These are phyloP conservation scores for Drosophila mimetica DNA, from an alignment of 2,888 invertebrate species.

Conservation along the genomic window DNA sequence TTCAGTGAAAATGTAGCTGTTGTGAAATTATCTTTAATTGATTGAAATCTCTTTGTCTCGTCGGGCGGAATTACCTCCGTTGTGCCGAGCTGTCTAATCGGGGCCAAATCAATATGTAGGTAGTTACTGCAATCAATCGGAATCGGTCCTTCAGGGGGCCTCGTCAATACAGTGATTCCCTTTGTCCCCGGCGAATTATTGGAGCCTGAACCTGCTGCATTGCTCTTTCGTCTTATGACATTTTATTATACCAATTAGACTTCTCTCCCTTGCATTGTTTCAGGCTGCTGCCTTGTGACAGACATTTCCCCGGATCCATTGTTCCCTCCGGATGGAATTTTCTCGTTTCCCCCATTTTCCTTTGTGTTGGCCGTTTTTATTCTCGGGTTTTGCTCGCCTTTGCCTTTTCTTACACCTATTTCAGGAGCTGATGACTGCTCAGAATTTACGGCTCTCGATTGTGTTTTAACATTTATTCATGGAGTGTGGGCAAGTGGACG, in stretches of 20 bases:
- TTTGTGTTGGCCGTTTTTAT: slow-evolving; percentile 6
- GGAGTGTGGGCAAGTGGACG: slow-evolving; percentile 30
- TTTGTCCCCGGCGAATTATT: slow-evolving; percentile 38
- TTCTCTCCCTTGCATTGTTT: slow-evolving; percentile 34
- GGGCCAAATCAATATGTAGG: slow-evolving; percentile 15
- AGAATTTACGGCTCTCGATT: slow-evolving; percentile 71
- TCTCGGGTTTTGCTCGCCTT: slow-evolving; percentile 11
- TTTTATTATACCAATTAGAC: slow-evolving; percentile 76
- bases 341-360: slow-evolving; percentile 8
- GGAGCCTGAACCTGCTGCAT: slow-evolving; percentile 25
- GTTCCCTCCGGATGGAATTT: slow-evolving; percentile 31
- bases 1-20: slow-evolving; percentile 17
- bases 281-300: slow-evolving; percentile 14
- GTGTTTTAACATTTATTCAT: slow-evolving; percentile 73
- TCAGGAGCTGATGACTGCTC: slow-evolving; percentile 58
- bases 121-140: slow-evolving; percentile 29
- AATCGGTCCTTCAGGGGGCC: slow-evolving; percentile 20
- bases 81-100: slow-evolving; percentile 23
- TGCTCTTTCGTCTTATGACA: slow-evolving; percentile 63
- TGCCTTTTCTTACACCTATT: slow-evolving; percentile 52
- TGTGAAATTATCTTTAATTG: slow-evolving; percentile 25
- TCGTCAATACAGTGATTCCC: slow-evolving; percentile 31
- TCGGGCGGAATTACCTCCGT: slow-evolving; percentile 19
- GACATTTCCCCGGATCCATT: slow-evolving; percentile 26
- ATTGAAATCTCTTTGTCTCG: slow-evolving; percentile 30